These are phyloP conservation scores for Hyperoplus immaculatus DNA, from an alignment of 2,797 vertebrate genomes.

Conservation along the genomic window DNA sequence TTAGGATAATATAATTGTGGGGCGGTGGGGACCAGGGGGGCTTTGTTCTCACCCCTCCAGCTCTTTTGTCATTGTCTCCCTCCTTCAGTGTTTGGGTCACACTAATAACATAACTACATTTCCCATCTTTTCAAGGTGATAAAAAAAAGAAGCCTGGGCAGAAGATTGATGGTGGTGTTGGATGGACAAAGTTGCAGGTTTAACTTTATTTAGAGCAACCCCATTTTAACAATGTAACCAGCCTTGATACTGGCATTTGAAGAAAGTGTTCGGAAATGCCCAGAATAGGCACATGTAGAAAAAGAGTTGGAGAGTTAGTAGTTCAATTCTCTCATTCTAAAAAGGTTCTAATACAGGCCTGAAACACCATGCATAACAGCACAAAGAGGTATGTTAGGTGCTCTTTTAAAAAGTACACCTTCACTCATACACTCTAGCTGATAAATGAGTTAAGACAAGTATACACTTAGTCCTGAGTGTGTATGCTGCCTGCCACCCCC, in stretches of 20 bases:
- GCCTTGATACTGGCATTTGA: neutral
- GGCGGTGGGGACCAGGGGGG: conserved; percentile 12
- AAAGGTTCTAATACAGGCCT: no score
- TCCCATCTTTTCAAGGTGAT: neutral
- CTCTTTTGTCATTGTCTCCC: conserved; percentile 23
- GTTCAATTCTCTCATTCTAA: neutral
- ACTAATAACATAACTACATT: neutral
- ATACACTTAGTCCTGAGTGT: conserved; percentile 33
- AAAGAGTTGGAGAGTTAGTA: neutral
- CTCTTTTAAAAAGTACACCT: conserved; percentile 31
- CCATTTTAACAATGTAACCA: neutral
- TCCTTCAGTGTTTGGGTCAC: conserved; percentile 1
- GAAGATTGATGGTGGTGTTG: neutral
- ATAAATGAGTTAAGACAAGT: conserved; percentile 49
- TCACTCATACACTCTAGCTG: conserved; percentile 24
- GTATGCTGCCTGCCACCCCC: conserved; percentile 4
- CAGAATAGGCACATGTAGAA: neutral
- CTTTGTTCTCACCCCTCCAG: conserved; percentile 7
- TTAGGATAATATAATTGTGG: conserved; percentile 64
- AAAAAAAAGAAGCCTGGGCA: neutral
- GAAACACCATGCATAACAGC: conserved; percentile 39
- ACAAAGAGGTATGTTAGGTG: conserved; percentile 48
- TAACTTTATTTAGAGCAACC: neutral
- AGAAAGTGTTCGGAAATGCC: neutral
- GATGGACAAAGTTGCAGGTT: neutral